Base-by-base conservation (phyloP, 2,113 vertebrate species). In the Ciconia maguari region DNA sequence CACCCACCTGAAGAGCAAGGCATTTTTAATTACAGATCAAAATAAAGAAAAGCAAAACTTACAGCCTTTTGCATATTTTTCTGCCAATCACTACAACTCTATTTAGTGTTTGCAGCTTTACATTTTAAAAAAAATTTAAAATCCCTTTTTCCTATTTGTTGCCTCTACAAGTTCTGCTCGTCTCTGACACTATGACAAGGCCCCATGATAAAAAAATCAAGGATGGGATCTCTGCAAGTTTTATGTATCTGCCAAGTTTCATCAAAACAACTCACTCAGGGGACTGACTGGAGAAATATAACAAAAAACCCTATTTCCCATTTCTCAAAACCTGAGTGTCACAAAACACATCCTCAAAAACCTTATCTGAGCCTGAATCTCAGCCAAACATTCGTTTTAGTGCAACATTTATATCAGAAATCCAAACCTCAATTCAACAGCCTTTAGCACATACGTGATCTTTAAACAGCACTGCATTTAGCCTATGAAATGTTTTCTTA, bases 361-460 rank as follows among this genome's bases (percentile, higher is more conserved):
- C 15, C 12, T 49, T 34, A 16, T 9, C 26, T 38, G 48, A 83
- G 68, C 41, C 87, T 30, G 14, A 32, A 38, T 57, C 89, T 65
- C 49, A 57, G 77, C 58, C 72, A 65, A 11, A 4, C 54, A 16
- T 19, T 68, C 5, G 24, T 57, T 76, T 68, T 19, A 49, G 54
- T 16, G 22, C 41, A 77, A 60, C 10, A 10, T 83, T 84, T 77
- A 4, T 41, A 30, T 17, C 36, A 36, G 49, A 41, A 54, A 36
- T 5, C 19, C 72, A 83, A 69, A 30, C 6, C 16, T 41, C 60
- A 13, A 1, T 13, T 69, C 77, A 32, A 51, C 48, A 9, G 46
- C 25, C n/a, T 52, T 62, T 15, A 34, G 24, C 49, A 22, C 0
- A 0, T 17, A 6, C 0, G 0, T 42, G 16, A 38, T 25, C 64